phyloP scores from a whole-genome alignment of 2,797 vertebrate genomes.

The Lates japonicus region DNA sequence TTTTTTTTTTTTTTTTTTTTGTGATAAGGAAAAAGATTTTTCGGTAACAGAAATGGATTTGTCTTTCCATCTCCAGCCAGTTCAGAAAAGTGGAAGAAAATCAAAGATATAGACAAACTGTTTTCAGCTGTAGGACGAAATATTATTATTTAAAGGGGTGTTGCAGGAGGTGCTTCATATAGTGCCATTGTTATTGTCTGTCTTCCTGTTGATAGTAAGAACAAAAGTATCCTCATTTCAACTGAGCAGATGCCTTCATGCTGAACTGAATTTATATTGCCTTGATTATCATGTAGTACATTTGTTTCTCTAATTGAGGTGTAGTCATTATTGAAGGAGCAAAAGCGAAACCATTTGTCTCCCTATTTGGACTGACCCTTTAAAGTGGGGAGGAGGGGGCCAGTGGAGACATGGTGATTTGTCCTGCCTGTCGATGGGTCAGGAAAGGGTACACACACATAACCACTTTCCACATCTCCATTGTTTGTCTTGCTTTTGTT shows the following conservation, averaged over 20 bases:
- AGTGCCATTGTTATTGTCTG: conserved; percentile 26
- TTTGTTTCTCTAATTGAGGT: conserved; percentile 64
- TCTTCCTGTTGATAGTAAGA: conserved; percentile 43
- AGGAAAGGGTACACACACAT: conserved; percentile 43
- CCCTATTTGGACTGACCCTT: conserved; percentile 64
- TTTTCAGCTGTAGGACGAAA: conserved; percentile 6
- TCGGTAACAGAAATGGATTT: not conserved
- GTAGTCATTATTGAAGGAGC: conserved; percentile 36
- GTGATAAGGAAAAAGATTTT: conserved; percentile 15
- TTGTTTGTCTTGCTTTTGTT: conserved; percentile 42
- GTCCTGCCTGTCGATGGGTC: conserved; percentile 69
- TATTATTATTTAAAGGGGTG: conserved; percentile 37
- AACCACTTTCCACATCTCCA: conserved; percentile 47
- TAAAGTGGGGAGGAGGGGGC: conserved; percentile 38
- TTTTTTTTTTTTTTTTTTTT: no score
- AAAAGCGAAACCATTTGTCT: conserved; percentile 62
- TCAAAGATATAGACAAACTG: not conserved
- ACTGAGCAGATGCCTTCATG: not conserved
- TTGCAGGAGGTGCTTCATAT: conserved; percentile 14
- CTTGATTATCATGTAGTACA: conserved; percentile 38
- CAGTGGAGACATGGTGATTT: conserved; percentile 50
- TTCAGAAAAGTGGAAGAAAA: conserved; percentile 14
- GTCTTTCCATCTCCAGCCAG: not conserved
- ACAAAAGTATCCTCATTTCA: conserved; percentile 26
- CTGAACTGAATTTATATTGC: conserved; percentile 35